These are phyloP conservation scores for Orycteropus afer DNA, from an alignment of 2,113 vertebrate species.

Conservation along the genomic window DNA sequence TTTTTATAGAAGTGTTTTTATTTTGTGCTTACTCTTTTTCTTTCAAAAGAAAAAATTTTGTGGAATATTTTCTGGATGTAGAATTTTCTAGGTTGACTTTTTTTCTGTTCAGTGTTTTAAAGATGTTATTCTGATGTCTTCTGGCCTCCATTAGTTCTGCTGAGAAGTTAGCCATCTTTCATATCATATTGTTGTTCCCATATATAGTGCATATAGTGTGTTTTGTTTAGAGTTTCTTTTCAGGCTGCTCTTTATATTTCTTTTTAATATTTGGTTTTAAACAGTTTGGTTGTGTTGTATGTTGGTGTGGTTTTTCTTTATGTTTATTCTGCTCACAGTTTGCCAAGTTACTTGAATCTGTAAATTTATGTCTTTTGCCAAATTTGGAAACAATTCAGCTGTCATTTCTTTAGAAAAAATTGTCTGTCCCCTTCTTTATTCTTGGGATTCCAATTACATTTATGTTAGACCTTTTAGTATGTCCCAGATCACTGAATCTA, in stretches of 20 bases:
- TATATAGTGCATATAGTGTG: not conserved
- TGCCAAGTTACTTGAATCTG: not conserved
- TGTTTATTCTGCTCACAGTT: not conserved
- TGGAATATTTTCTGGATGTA: not conserved
- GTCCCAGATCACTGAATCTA: not conserved
- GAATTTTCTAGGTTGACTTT: not conserved
- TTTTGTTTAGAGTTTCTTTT: not conserved
- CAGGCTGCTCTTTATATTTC: not conserved
- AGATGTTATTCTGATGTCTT: not conserved
- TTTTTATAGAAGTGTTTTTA: not conserved
- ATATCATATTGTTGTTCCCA: not conserved
- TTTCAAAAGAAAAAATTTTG: no score
- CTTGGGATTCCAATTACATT: not conserved
- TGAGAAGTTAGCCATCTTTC: not conserved
- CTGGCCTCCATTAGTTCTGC: not conserved
- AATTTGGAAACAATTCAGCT: not conserved
- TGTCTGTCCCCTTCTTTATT: not conserved
- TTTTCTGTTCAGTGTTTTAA: not conserved
- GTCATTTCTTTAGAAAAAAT: not conserved
- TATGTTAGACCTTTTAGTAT: not conserved
- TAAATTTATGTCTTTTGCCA: not conserved
- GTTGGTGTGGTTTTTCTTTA: not conserved
- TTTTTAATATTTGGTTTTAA: not conserved
- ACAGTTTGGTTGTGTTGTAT: not conserved
- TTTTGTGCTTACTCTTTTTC: not conserved